Evolutionary conservation across 2,113 vertebrate genomes (phyloP), one percentile per base, ranked within the genome.

Genomic region (Rhynchomys soricoides): DNA sequence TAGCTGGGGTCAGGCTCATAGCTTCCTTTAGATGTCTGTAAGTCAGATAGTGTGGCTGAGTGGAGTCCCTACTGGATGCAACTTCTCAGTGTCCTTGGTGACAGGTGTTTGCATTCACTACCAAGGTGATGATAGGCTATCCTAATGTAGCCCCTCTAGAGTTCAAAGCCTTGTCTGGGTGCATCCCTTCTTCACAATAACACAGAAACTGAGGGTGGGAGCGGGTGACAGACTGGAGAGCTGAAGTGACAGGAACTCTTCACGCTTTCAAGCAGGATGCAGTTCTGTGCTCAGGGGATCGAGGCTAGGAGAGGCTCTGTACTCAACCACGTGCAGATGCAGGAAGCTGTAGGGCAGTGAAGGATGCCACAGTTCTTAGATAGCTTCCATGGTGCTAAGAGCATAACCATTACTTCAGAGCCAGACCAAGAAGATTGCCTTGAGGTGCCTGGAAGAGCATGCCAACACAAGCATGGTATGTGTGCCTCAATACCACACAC

Each of bases 401-500:
- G 22, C 43, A n/a, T 10, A 50, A 24, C 11, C 10, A 21, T 34
- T 48, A 8, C 8, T 21, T 43, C 13, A n/a, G 48, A n/a, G 17
- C 1, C 59, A 13, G 13, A 55, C 4, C 45, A n/a, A 64, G 66
- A 17, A 34, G 19, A 24, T 5, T 57, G 66, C 4, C 12, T 11
- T 57, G 31, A 11, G 10, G 75, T 34, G 6, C 24, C 13, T 7
- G 19, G 37, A 11, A 70, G 90, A 17, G 50, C 21, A 24, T 34
- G 24, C 50, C 50, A 52, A 7, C 77, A 40, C 2, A 1, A 31
- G 22, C 22, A 17, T 22, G 1, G 24, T 4, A 2, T 1, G 0
- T 2, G 11, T 52, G 0, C 59, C 37, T 71, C 21, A 1, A 66
- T 48, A 3, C n/a, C 52, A 57, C 24, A 29, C 79, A 24, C 79